Conservation (phyloP, 2,797 vertebrate genomes). For the Sebastes flavidus region DNA sequence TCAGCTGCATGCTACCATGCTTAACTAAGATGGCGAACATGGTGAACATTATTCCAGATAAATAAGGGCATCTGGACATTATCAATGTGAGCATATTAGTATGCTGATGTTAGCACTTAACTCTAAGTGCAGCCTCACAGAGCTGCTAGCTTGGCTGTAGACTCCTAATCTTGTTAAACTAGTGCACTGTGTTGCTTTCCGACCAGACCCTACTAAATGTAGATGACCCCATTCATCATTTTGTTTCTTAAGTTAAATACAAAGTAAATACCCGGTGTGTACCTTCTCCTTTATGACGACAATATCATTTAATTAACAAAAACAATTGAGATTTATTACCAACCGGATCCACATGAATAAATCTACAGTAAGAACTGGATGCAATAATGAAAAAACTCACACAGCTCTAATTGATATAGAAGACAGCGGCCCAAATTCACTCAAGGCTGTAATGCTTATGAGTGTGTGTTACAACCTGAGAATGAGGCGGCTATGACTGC, state of each 20-base stretch:
- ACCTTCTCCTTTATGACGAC: slow-evolving; percentile 29
- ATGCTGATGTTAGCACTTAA: background rate
- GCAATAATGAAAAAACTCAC: slow-evolving; percentile 51
- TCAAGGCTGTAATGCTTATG: slow-evolving; percentile 44
- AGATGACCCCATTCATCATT: slow-evolving; percentile 53
- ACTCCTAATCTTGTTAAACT: background rate
- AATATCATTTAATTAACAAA: slow-evolving; percentile 51
- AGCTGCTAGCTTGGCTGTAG: background rate
- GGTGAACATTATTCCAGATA: background rate
- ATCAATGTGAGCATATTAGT: background rate
- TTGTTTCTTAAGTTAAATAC: slow-evolving; percentile 39
- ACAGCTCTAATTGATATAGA: slow-evolving; percentile 64
- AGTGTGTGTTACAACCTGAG: slow-evolving; percentile 37
- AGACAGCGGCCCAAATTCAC: slow-evolving; percentile 55
- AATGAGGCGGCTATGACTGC: slow-evolving; percentile 13
- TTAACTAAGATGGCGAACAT: background rate
- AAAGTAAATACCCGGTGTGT: slow-evolving; percentile 39
- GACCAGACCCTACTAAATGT: background rate
- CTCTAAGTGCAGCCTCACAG: background rate
- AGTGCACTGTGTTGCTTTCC: background rate
- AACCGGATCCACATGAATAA: slow-evolving; percentile 48
- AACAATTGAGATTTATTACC: slow-evolving; percentile 65
- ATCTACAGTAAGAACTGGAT: slow-evolving; percentile 40
- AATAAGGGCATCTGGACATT: background rate
- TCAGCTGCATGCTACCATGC: background rate